phyloP scores from a whole-genome alignment of 2,797 vertebrate species.

The Choloepus didactylus region DNA sequence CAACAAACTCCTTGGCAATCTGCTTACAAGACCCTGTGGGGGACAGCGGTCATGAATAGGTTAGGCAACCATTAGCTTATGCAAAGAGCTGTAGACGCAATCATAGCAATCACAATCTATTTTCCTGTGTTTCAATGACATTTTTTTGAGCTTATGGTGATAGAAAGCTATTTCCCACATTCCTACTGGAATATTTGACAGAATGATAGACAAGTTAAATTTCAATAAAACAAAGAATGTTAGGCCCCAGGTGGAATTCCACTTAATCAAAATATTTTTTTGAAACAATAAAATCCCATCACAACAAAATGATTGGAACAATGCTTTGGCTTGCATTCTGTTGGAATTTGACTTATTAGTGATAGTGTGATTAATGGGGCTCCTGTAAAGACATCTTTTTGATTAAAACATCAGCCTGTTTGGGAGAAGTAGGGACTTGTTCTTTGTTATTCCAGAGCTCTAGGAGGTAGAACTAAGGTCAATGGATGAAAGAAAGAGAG shows the following conservation, averaged over 20 bases:
- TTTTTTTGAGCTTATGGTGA: constrained; percentile 62
- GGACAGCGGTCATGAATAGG: constrained; percentile 52
- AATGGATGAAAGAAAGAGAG: not conserved
- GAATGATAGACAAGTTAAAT: constrained; percentile 42
- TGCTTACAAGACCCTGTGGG: constrained; percentile 72
- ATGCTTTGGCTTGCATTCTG: constrained; percentile 26
- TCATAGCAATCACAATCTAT: constrained; percentile 66
- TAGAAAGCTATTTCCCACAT: constrained; percentile 56
- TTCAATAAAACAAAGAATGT: constrained; percentile 45
- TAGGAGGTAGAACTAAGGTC: not conserved
- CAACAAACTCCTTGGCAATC: constrained; percentile 72
- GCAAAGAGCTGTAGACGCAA: constrained; percentile 67
- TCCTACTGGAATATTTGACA: constrained; percentile 13
- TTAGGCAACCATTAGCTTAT: constrained; percentile 76
- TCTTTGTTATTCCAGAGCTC: constrained; percentile 44
- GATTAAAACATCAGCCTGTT: constrained; percentile 41
- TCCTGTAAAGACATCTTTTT: constrained; percentile 61
- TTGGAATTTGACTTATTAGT: constrained; percentile 63
- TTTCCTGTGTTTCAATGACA: constrained; percentile 57
- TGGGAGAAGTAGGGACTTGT: not conserved
- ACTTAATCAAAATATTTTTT: constrained; percentile 59
- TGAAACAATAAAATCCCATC: constrained; percentile 62
- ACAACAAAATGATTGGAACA: constrained; percentile 66
- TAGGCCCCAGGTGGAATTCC: constrained; percentile 36
- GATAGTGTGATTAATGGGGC: constrained; percentile 59